A percentile compares a stretch with the other conserved stretches of the same genome.
phyloP scores from a whole-genome alignment of 2,113 vertebrate genomes.

The Daphoenositta chrysoptera region DNA sequence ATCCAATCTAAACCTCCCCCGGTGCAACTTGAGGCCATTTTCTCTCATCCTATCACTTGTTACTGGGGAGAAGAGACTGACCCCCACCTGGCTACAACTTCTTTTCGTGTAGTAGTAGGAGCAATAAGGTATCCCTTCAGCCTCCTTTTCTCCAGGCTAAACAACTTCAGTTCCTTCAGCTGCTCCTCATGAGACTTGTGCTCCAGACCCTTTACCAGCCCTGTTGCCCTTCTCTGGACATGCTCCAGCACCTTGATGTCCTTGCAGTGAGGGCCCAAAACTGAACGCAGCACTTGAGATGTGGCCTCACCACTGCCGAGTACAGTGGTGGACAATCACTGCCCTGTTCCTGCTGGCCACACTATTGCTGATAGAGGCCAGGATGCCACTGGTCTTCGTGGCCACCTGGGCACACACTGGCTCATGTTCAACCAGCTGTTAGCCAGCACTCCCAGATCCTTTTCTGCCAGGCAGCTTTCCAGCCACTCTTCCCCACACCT shows the following conservation, averaged over 20 bases:
- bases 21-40: background rate
- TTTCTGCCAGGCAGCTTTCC: background rate
- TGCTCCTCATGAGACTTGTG: background rate
- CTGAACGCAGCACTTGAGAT: background rate
- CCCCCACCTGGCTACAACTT: background rate
- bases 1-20: background rate
- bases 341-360: background rate
- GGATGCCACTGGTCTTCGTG: background rate
- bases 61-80: background rate
- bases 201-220: background rate
- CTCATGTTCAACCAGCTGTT: background rate
- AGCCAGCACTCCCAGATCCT: background rate
- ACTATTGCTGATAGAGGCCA: background rate
- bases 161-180: background rate
- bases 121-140: rapidly evolving
- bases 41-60: background rate
- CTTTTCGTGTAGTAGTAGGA: background rate
- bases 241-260: background rate
- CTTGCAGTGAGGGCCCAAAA: background rate
- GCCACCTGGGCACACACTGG: background rate
- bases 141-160: background rate
- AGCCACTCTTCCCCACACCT: background rate
- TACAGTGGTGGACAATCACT: background rate
- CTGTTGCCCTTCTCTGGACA: background rate
- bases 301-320: rapidly evolving